These are phyloP conservation scores for Acanthosepion pharaonis DNA, from an alignment of 2,888 invertebrate species.

Conservation along the genomic window DNA sequence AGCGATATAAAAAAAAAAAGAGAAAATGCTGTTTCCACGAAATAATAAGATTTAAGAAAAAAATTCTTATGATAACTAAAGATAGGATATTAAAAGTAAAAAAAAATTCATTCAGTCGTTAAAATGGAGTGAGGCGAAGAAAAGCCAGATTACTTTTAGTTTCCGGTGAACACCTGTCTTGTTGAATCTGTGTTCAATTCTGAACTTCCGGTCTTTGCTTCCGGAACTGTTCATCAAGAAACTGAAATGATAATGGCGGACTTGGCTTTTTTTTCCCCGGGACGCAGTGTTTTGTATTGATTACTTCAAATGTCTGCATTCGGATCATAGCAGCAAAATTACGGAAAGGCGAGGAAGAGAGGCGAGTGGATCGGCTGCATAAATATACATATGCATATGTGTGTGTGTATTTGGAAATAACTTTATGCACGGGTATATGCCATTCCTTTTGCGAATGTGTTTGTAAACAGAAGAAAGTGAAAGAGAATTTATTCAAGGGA, in stretches of 20 bases:
- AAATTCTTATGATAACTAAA: neutral
- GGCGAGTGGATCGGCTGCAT: neutral
- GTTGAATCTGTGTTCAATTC: neutral
- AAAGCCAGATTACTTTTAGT: neutral
- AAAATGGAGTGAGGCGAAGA: neutral
- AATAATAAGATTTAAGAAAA: neutral
- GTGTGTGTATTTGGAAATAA: neutral
- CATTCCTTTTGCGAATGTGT: too few species aligned
- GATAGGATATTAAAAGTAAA: neutral
- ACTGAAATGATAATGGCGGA: neutral
- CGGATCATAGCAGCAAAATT: neutral
- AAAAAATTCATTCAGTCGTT: neutral
- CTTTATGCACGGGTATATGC: neutral
- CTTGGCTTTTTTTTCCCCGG: neutral
- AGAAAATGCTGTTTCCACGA: neutral
- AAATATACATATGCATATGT: neutral
- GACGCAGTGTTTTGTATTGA: neutral
- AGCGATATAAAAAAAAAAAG: neutral
- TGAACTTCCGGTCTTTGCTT: slow-evolving; percentile 20
- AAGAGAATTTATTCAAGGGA: neutral
- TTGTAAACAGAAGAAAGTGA: neutral
- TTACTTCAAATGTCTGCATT: neutral
- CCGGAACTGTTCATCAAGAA: neutral
- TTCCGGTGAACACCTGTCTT: slow-evolving; percentile 11
- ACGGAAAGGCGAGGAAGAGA: neutral